Evolutionary conservation across 2,888 invertebrate species (phyloP).

Genomic region (Drosophila sordidapex): DNA sequence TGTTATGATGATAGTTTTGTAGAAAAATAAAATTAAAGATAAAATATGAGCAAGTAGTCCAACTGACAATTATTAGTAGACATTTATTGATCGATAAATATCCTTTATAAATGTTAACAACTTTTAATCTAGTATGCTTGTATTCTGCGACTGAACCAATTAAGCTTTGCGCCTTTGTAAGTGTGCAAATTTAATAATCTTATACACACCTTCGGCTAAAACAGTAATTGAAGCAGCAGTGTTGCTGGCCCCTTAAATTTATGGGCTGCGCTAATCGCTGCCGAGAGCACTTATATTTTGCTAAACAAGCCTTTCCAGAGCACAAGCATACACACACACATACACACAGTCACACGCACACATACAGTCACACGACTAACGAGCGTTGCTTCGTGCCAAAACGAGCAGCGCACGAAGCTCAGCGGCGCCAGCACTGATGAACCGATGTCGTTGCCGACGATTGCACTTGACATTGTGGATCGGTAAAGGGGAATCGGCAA

Average conservation of each 20-base stretch:
- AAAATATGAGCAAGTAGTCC: background rate
- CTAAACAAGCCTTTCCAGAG: slow-evolving; percentile 21
- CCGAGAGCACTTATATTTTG: slow-evolving; percentile 16
- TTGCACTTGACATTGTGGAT: slow-evolving; percentile 67
- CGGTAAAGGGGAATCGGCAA: slow-evolving; percentile 35
- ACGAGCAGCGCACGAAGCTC: slow-evolving; percentile 20
- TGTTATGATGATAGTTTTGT: background rate
- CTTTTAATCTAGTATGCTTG: too few relatives aligned
- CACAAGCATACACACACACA: background rate
- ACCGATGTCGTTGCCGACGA: slow-evolving; percentile 21
- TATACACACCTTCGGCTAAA: slow-evolving; percentile 34
- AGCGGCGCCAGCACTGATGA: slow-evolving; percentile 30
- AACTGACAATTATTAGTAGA: background rate
- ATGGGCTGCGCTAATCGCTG: slow-evolving; percentile 21
- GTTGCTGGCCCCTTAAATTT: slow-evolving; percentile 23
- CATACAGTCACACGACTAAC: slow-evolving; percentile 4
- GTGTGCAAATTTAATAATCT: slow-evolving; percentile 15
- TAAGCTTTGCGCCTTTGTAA: background rate
- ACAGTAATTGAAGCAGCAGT: slow-evolving; percentile 36
- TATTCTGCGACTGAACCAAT: background rate
- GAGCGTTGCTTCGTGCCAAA: slow-evolving; percentile 31
- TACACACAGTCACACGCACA: background rate
- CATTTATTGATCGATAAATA: background rate
- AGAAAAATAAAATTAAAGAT: background rate
- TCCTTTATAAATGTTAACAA: background rate